phyloP scores from a whole-genome alignment of 2,888 invertebrate genomes.

The Icerya purchasi region DNA sequence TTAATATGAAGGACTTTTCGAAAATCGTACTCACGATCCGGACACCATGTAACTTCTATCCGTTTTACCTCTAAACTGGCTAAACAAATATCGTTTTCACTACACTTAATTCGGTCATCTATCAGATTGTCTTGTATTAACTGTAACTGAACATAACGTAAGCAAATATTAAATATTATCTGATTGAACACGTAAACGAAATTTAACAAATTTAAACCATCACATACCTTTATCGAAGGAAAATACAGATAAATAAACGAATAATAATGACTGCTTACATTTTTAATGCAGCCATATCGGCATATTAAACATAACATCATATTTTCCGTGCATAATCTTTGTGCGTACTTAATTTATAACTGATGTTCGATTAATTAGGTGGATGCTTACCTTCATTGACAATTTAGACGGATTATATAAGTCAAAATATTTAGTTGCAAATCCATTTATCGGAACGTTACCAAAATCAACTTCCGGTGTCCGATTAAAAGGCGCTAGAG shows the following conservation, averaged over 20 bases:
- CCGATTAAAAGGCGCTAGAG: conserved; percentile 1
- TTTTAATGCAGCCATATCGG: too few relatives aligned
- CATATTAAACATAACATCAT: too few relatives aligned
- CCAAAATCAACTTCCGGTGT: conserved; percentile 9
- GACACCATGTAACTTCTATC: conserved; percentile 7
- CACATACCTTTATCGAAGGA: too few relatives aligned
- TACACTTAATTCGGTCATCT: conserved; percentile 9
- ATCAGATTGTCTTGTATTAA: too few relatives aligned
- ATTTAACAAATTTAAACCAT: too few relatives aligned
- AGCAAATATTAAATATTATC: too few relatives aligned
- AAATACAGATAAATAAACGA: too few relatives aligned
- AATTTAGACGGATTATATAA: conserved; percentile 4
- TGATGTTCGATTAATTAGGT: too few relatives aligned
- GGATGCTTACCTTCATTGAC: neutral
- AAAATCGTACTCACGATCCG: conserved; percentile 3
- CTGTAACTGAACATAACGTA: too few relatives aligned
- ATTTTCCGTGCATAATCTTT: too few relatives aligned
- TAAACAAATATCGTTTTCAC: neutral
- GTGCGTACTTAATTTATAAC: too few relatives aligned
- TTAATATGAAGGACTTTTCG: conserved; percentile 8
- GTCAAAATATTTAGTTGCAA: neutral
- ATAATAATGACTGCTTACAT: too few relatives aligned
- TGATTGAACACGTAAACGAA: conserved; percentile 1
- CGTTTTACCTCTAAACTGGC: conserved; percentile 4
- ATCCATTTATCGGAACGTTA: conserved; percentile 2